Conservation (phyloP, 2,113 vertebrate species). For the Synodontis membranacea region DNA sequence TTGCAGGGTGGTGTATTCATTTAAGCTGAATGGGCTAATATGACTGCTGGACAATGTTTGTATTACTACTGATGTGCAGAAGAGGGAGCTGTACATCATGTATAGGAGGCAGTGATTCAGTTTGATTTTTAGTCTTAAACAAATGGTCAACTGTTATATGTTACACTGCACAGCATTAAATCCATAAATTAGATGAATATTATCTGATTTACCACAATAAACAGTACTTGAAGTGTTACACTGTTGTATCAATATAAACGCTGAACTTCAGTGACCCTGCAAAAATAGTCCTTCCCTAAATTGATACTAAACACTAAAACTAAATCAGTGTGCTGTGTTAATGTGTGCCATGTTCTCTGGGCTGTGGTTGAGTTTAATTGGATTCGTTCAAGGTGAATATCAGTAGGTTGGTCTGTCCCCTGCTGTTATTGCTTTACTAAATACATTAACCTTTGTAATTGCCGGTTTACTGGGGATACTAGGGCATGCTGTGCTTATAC, state of each 20-base stretch:
- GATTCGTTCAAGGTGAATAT: slow-evolving; percentile 9
- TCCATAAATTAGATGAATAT: neutral
- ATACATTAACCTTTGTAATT: slow-evolving; percentile 23
- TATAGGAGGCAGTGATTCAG: neutral
- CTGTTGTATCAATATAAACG: neutral
- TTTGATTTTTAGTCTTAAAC: neutral
- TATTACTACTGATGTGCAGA: slow-evolving; percentile 11
- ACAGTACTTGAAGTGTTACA: neutral
- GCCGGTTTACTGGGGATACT: slow-evolving; percentile 47
- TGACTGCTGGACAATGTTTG: slow-evolving; percentile 3
- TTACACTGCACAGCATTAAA: neutral
- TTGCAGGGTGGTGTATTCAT: neutral
- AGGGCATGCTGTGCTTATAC: neutral
- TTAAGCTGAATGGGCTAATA: neutral
- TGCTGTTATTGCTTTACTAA: slow-evolving; percentile 15
- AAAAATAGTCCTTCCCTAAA: neutral
- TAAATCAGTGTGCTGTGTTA: neutral
- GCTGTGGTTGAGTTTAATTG: slow-evolving; percentile 14
- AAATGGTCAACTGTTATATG: neutral
- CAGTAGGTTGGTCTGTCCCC: slow-evolving; percentile 47
- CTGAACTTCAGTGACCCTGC: neutral
- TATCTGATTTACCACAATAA: neutral
- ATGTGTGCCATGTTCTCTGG: neutral
- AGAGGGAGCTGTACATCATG: slow-evolving; percentile 14
- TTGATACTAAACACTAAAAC: neutral